Evolutionary conservation across 23 tunicate species (phyloP).

Genomic region (Trididemnum nubilum): DNA sequence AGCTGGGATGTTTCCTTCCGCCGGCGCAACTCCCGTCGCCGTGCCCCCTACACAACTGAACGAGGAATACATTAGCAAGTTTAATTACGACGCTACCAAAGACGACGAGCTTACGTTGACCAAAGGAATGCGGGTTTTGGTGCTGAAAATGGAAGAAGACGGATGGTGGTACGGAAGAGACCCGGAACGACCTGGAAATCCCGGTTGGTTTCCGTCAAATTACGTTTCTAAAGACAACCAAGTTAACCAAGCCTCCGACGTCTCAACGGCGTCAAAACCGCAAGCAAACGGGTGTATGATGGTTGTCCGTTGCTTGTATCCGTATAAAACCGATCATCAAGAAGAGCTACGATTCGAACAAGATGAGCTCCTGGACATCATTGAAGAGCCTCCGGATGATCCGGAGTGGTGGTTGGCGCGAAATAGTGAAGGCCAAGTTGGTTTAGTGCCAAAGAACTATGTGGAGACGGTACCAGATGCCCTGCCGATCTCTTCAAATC

Average conservation of each 20-base stretch:
- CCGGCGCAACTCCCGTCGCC: conserved; percentile 4
- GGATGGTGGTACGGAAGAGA: conserved; percentile 95
- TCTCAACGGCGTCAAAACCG: neutral
- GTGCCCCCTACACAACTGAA: conserved; percentile 17
- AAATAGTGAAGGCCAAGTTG: conserved; percentile 53
- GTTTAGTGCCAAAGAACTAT: conserved; percentile 89
- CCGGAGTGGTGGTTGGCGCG: conserved; percentile 92
- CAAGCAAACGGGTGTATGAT: conserved; percentile 27
- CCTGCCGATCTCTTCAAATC: conserved; percentile 48
- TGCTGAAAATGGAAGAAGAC: conserved; percentile 66
- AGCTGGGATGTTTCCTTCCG: neutral
- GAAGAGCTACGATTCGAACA: conserved; percentile 85
- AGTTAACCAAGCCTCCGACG: neutral
- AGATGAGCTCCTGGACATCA: conserved; percentile 81
- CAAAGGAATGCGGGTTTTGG: conserved; percentile 76
- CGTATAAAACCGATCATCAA: conserved; percentile 73
- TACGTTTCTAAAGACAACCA: conserved; percentile 48
- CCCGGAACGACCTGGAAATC: conserved; percentile 48
- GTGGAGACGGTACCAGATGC: conserved; percentile 64
- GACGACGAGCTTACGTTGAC: conserved; percentile 68
- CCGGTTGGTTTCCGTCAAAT: conserved; percentile 93
- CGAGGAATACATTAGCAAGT: conserved; percentile 80
- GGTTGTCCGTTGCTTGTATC: conserved; percentile 74
- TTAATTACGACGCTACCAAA: conserved; percentile 69
- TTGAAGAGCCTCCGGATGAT: conserved; percentile 74